Conservation (phyloP, 2,888 invertebrate genomes). For the Erebia aethiops region DNA sequence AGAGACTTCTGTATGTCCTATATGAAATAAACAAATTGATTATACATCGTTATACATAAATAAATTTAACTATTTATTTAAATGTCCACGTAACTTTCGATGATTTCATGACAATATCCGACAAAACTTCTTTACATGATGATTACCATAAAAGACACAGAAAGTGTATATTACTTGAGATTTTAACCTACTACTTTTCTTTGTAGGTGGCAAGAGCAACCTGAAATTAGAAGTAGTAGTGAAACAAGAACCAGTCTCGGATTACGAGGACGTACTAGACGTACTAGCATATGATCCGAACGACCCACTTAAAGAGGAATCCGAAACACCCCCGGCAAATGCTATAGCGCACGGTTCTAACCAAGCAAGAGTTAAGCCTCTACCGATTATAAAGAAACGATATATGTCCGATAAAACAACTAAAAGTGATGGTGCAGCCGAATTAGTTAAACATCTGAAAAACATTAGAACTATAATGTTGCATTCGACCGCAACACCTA, state of each 20-base stretch:
- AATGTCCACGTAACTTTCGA: not conserved
- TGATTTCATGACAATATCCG: not conserved
- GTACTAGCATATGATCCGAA: not conserved
- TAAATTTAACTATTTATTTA: not conserved
- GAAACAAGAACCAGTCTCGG: conserved; percentile 20
- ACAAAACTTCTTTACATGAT: not conserved
- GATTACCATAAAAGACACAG: conserved; percentile 7
- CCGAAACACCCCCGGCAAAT: not conserved
- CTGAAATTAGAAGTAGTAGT: conserved; percentile 22
- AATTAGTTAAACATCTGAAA: conserved; percentile 19
- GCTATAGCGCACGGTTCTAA: not conserved
- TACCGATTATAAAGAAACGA: conserved; percentile 18
- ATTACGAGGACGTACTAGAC: conserved; percentile 1
- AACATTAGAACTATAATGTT: conserved; percentile 22
- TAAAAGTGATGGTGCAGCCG: conserved; percentile 18
- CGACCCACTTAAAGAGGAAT: not conserved
- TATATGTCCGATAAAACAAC: conserved; percentile 20
- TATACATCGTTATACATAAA: too few relatives aligned
- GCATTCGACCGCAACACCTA: conserved; percentile 16
- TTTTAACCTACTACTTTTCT: conserved; percentile 26
- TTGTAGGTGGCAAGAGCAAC: conserved; percentile 23
- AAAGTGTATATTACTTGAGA: conserved; percentile 17
- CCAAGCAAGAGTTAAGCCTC: not conserved
- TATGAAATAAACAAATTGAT: too few relatives aligned
- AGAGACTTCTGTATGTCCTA: too few relatives aligned